Base-by-base conservation (phyloP, 2,797 vertebrate species). In the Crenichthys baileyi region DNA sequence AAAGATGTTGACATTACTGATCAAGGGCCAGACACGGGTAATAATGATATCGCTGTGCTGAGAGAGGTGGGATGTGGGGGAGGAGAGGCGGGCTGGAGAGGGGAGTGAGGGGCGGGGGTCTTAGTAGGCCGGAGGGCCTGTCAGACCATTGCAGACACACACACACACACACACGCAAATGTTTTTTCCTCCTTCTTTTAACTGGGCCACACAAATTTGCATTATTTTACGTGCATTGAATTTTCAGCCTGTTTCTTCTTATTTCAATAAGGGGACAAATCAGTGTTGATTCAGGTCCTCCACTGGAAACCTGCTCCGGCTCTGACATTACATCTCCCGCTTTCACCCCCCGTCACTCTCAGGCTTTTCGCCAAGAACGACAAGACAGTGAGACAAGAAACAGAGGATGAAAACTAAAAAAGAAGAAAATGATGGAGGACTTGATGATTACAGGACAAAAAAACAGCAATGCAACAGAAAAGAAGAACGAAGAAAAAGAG, bases 1-100 rank as follows among this genome's bases (percentile, higher is more conserved):
- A 99, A 97, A 96, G 97, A 97, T 99, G 97, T 94, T 98, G 98
- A 98, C 97, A 94, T 94, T 96, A 97, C 97, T 97, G 98, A 99
- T 99, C 98, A 98, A 97, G 97, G 96, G 96, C 95, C 94, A 97
- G 97, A 98, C 97, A 97, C 95, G 96, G 95, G 96, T 97, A 97
- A 97, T 97, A 97, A 97, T 97, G 97, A 94, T 96, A 97, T 96
- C 95, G 96, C 96, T 95, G 94, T 92, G 95, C 95, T 95, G 96
- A 94, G 92, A 94, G 91, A 88, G 93, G 88, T 76, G 86, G 91
- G 90, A 85, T 87, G 67, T 70, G 89, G 90, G 87, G 90, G 84
- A 84, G 79, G 86, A 79, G 87, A 95, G 94, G 46, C 9, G 76
- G 29, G 22, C 26, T 91, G 94, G 93, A 88, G 84, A 79, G 91